Base-by-base conservation (phyloP, 2,888 invertebrate species). In the Microdon myrmicae region DNA sequence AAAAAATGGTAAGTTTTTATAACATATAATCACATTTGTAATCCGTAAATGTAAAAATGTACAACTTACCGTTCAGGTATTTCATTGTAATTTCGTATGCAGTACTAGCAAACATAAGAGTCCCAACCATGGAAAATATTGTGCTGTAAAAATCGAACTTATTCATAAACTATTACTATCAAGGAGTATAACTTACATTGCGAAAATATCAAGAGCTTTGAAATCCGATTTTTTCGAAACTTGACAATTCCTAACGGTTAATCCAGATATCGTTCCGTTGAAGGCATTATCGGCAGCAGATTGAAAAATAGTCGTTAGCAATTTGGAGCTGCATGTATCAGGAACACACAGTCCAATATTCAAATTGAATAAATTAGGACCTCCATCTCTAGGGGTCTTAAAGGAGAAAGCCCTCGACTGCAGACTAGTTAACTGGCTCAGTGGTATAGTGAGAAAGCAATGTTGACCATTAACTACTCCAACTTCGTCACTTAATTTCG, bases 291-390 rank as follows among this genome's bases (percentile, higher is more conserved):
- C 12, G 1, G 35, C 10, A 3, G 49, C 49, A 10, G 32, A 9
- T 35, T 41, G 49, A 25, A 61, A 45, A 1, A 61, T 16, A 6
- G 9, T 26, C n/a, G 43, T 51, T 1, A 61, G 20, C 10, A 45
- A 13, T 1, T 14, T 29, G 1, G 55, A 31, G 8, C 45, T 25
- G 12, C 61, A 61, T 4, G 29, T 23, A 26, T 61, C 55, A 0
- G 61, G 61, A 5, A 61, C 55, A 35, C 61, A 61, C 14, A 61
- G 22, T 6, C 38, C 61, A 19, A 56, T 45, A 22, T 22, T 54
- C 1, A 60, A 34, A 1, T 12, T 28, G 31, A 48, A 4, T 13
- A 44, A 20, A 2, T 48, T 29, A 10, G 22, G 28, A n/a, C n/a
- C n/a, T n/a, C n/a, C n/a, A n/a, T n/a, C n/a, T n/a, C n/a, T n/a